A percentile compares a stretch with the other conserved stretches of the same genome.
These are phyloP conservation scores for Meloidogyne floridensis DNA, from an alignment of 1,140 invertebrate species.

Conservation along the genomic window DNA sequence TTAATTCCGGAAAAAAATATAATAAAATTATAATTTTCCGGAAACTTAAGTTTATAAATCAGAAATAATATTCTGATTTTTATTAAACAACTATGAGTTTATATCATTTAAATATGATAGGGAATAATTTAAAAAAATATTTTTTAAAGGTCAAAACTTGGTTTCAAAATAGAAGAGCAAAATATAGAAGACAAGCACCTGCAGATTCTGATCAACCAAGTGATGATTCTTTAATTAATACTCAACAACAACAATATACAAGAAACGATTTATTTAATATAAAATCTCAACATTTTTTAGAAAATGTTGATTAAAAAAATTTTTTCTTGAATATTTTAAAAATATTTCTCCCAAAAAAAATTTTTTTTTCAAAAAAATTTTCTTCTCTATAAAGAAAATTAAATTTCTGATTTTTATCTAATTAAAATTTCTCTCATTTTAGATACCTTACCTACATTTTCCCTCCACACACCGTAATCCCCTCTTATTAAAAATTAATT, in stretches of 20 bases:
- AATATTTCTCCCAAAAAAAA: no score
- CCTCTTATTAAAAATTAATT: no score
- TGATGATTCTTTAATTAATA: not conserved
- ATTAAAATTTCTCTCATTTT: not conserved
- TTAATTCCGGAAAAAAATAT: no score
- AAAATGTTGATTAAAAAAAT: not conserved
- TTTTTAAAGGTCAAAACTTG: slow-evolving; percentile 74
- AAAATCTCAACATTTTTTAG: not conserved
- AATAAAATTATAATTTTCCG: no score
- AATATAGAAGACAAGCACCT: slow-evolving; percentile 45
- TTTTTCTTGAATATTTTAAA: no score
- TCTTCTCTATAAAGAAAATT: not conserved
- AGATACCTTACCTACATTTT: no score
- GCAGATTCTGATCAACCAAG: not conserved
- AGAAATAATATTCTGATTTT: no score
- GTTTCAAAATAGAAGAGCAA: slow-evolving; percentile 71
- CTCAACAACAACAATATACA: not conserved
- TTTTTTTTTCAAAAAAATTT: not conserved
- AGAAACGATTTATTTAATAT: not conserved
- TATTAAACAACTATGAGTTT: no score
- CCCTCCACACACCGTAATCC: no score
- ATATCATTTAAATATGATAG: no score
- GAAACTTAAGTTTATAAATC: no score
- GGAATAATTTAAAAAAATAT: no score
- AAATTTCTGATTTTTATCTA: not conserved